Base-by-base conservation (phyloP, 2,797 vertebrate species). In the Hypotaenidia philippensis region DNA sequence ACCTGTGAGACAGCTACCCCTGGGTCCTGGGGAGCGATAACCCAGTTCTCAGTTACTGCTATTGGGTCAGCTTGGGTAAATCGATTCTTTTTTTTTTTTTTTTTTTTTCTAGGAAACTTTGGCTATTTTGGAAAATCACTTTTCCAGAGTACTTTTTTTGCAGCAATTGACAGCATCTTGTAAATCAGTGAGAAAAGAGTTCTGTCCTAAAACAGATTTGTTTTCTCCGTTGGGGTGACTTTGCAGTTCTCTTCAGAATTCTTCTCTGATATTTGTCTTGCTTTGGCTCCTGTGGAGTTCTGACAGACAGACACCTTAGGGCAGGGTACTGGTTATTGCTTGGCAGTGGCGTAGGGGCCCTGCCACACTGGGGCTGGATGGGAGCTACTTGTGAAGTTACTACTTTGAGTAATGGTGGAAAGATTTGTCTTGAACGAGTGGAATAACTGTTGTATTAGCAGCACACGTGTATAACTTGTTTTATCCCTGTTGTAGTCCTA, bases 381-480 rank as follows among this genome's bases (percentile, higher is more conserved):
- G 17, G 11, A 57, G 10, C 38, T 57, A 2, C n/a, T 77, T 44
- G 11, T 1, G 11, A 61, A 53, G 18, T 12, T 80, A 23, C 83
- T 49, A 40, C 9, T 41, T 29, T 56, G 15, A 81, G 52, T 3
- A 31, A 4, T 10, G n/a, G 27, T 56, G 41, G 29, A 8, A 40
- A 9, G 10, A 40, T 49, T 92, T 79, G 16, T 52, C 50, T 89
- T 77, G 29, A 68, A n/a, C 3, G 59, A 50, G 44, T 45, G 77
- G 47, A 50, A 4, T 55, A 70, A 40, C 23, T 70, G 5, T 55
- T 75, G 1, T 5, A 13, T 40, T 40, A 65, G 60, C 22, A 83
- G 18, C 21, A 36, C 8, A 14, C 0, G 2, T 0, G 0, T n/a
- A 40, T 26, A 32, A 27, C 49, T 52, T 27, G 21, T 19, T 68